Evolutionary conservation across 1,140 invertebrate species (phyloP), one percentile per base, ranked within the genome.

Genomic region (Pachyrhynchus sulphureomaculatus): DNA sequence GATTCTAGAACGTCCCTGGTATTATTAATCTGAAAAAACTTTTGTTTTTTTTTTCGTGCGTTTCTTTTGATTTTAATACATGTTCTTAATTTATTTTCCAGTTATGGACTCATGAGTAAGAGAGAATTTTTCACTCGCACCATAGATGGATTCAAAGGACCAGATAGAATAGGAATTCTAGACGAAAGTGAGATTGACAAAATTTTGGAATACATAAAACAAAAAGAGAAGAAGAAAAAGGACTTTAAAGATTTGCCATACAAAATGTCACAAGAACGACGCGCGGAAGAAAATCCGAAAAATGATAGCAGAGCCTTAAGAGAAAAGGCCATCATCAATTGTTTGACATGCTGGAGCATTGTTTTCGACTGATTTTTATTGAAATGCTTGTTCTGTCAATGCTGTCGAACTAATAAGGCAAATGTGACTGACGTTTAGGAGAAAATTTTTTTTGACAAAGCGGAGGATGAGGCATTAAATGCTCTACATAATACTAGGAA

Each of bases 261-360:
- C 51, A 72, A 69, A 52, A 64, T 67, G 58, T 71, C 69, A 2
- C 42, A 42, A 21, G 52, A 57, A 18, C 41, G 74, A 39, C 32
- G 13, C 10, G 15, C 20, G 2, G 20, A 26, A 39, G 34, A 2
- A n/a, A 36, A 51, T n/a, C n/a, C 41, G 12, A 67, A 63, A 9
- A 60, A 41, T 8, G 33, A 20, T 26, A 63, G 24, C 9, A 61
- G 21, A 42, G 12, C 63, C 62, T 6, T 59, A 29, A 69, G 65
- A 36, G 74, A 75, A 41, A 71, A 64, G 53, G 66, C 67, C 44
- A 60, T 74, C 15, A 62, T 75, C 9, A 74, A 75, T 45, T 67
- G 70, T 39, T 61, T 75, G 12, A 67, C 71, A 42, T 75, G 74
- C 57, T 75, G 73, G 69, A 70, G 68, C 18, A 69, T 70, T 12